Evolutionary conservation across 2,888 invertebrate genomes (phyloP).

Genomic region (Drosophila paramelanica): DNA sequence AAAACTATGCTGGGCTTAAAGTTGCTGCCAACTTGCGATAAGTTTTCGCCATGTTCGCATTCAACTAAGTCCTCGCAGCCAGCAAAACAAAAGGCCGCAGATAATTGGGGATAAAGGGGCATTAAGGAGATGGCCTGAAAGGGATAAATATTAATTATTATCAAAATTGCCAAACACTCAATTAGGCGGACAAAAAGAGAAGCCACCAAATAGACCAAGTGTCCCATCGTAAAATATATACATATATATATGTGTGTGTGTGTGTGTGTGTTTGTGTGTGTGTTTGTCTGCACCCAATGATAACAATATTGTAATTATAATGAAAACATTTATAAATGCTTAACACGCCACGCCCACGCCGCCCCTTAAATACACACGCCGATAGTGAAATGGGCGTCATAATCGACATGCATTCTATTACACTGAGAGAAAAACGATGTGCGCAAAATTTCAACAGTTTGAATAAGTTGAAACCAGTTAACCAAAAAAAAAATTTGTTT

Average conservation of each 20-base stretch:
- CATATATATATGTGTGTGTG: neutral
- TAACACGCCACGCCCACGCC: slow-evolving; percentile 28
- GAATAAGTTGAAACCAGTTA: too few relatives aligned
- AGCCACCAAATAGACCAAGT: slow-evolving; percentile 3
- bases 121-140: neutral
- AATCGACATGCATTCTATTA: slow-evolving; percentile 23
- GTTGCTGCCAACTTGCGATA: slow-evolving; percentile 16
- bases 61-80: neutral
- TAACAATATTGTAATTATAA: slow-evolving; percentile 71
- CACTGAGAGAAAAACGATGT: neutral
- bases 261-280: slow-evolving; percentile 11
- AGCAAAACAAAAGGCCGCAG: slow-evolving; percentile 31
- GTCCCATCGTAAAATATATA: neutral
- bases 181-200: slow-evolving; percentile 17
- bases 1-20: slow-evolving; percentile 20
- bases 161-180: slow-evolving; percentile 61
- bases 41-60: slow-evolving; percentile 9
- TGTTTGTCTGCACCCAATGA: slow-evolving; percentile 42
- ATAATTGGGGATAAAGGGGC: slow-evolving; percentile 36
- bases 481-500: too few relatives aligned
- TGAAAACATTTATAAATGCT: slow-evolving; percentile 66
- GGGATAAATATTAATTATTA: slow-evolving; percentile 68
- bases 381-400: slow-evolving; percentile 20
- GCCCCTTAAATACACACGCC: slow-evolving; percentile 20
- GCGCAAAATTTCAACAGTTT: too few relatives aligned